Evolutionary conservation across 2,797 vertebrate genomes (phyloP), one percentile per base, ranked within the genome.

Genomic region (Phoeniculus purpureus): DNA sequence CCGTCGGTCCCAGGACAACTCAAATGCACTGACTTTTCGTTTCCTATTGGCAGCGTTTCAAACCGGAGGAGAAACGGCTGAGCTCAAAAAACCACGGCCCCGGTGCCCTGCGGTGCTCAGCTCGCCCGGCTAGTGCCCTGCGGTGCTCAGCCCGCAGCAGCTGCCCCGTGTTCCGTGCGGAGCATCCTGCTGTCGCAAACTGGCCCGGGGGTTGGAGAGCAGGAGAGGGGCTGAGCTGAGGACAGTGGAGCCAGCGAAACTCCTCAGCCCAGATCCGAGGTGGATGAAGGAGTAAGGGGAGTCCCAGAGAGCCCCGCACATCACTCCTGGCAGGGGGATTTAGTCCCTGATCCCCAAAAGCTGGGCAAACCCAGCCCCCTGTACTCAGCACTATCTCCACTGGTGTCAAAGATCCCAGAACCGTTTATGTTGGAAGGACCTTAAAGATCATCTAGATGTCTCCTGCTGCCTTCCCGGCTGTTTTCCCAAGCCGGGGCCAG

Each of bases 401-500:
- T 59, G 68, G n/a, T 62, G 65, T 66, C 72, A 20, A 20, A 50
- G 43, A 37, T 12, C 37, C 37, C 37, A 37, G 37, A 37, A 37
- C 37, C 37, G 37, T 37, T 37, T 37, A 37, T 37, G 37, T 37
- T 37, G 37, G 37, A 37, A 37, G 37, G 37, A 37, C 16, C 43
- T 43, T 43, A 43, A 43, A 43, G 43, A 14, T 6, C 43, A 43
- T 43, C 43, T 15, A 43, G 47, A 9, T 61, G 77, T 67, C 89
- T 75, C 94, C 59, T 76, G 45, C 70, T 17, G 73, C 17, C 86
- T 85, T 56, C 45, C 70, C 21, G 2, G 77, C 93, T 92, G 91
- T 78, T 94, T 92, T 92, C 87, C 89, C 90, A 86, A 93, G 83
- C 90, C 61, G 45, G 5, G 40, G 77, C 48, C 81, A 82, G 92